A percentile compares a stretch with the other conserved stretches of the same genome.
phyloP scores from a whole-genome alignment of 2,113 vertebrate genomes.

The Phalacrocorax carbo region DNA sequence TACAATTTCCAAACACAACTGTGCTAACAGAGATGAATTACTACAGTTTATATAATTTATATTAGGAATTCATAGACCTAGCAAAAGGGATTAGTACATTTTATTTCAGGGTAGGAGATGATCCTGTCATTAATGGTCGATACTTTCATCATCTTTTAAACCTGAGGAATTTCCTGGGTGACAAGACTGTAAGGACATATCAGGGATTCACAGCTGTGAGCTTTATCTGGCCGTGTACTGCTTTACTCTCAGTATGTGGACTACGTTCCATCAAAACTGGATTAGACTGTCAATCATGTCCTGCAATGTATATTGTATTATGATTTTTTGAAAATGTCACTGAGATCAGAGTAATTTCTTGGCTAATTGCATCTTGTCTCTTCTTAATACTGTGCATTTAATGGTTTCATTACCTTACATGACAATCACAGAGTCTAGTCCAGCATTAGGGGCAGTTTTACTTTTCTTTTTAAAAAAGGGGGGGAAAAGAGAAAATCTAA shows the following conservation, averaged over 20 bases:
- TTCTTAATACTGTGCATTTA: conserved; percentile 96
- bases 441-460: conserved; percentile 73
- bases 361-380: conserved; percentile 99
- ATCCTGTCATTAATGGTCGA: conserved; percentile 99
- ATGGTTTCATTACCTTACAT: conserved; percentile 95
- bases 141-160: conserved; percentile 99
- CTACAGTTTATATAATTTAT: conserved; percentile 99
- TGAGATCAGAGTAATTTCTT: conserved; percentile 99
- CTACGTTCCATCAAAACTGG: conserved; percentile 96
- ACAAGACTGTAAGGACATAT: conserved; percentile 97
- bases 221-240: conserved; percentile 93
- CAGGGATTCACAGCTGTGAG: conserved; percentile 98
- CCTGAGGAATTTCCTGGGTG: conserved; percentile 98
- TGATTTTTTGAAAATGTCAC: conserved; percentile 99
- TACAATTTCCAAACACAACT: conserved; percentile 98
- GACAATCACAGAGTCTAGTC: conserved; percentile 84
- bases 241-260: conserved; percentile 89
- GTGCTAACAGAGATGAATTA: conserved; percentile 99
- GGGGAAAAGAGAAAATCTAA: conserved; percentile 15
- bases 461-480: not conserved
- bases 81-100: conserved; percentile 99
- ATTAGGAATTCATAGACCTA: conserved; percentile 99
- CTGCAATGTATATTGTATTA: conserved; percentile 93
- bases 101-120: conserved; percentile 99
- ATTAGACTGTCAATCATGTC: conserved; percentile 99